A percentile compares a stretch with the other conserved stretches of the same genome.
phyloP scores from a whole-genome alignment of 2,888 invertebrate genomes.

The Leptinotarsa peninsularis region DNA sequence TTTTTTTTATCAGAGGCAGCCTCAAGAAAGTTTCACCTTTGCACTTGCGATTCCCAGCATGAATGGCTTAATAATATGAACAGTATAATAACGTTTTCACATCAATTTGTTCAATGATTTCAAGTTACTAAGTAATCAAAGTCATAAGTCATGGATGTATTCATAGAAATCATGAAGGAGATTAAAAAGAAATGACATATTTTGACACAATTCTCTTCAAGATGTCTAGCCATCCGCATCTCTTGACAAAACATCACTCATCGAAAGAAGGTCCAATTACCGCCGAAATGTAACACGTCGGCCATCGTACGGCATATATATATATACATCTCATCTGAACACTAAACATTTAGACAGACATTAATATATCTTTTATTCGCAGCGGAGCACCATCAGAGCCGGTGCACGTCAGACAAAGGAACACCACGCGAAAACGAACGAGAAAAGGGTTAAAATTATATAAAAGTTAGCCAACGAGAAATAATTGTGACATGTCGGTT shows the following conservation, averaged over 20 bases:
- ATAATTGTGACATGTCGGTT: slow-evolving; percentile 55
- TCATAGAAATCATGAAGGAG: too few species aligned
- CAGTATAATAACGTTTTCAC: too few species aligned
- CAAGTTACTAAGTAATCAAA: too few species aligned
- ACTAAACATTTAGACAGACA: slow-evolving; percentile 40
- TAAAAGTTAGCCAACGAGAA: slow-evolving; percentile 55
- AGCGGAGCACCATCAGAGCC: slow-evolving; percentile 34
- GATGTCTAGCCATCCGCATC: neutral
- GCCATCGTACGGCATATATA: slow-evolving; percentile 3
- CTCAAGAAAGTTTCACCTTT: too few species aligned
- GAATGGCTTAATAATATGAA: too few species aligned
- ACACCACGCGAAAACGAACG: slow-evolving; percentile 46
- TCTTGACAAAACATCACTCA: slow-evolving; percentile 10
- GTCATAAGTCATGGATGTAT: too few species aligned
- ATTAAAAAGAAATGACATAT: neutral
- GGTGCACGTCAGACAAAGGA: slow-evolving; percentile 46
- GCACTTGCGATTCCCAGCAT: too few species aligned
- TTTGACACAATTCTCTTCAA: neutral
- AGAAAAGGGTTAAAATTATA: slow-evolving; percentile 56
- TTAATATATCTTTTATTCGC: slow-evolving; percentile 50
- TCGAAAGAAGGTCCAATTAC: slow-evolving; percentile 12
- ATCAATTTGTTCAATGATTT: too few species aligned
- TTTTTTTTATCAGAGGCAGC: too few species aligned
- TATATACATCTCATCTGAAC: slow-evolving; percentile 18
- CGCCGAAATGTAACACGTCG: slow-evolving; percentile 9